phyloP scores from a whole-genome alignment of 2,797 vertebrate species.

The Pelobates cultripes region DNA sequence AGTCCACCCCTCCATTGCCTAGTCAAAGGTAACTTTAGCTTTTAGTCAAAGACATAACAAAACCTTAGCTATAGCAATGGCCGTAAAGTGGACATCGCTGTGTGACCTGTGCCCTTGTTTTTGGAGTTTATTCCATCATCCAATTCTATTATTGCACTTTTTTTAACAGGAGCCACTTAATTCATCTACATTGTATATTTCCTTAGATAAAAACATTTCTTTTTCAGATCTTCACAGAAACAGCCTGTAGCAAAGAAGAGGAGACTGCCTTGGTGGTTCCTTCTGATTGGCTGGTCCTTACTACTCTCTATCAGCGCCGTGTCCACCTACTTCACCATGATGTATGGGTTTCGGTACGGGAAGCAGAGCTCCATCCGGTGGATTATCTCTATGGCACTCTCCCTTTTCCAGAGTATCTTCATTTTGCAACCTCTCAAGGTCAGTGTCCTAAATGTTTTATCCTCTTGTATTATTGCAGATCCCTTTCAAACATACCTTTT shows the following conservation, averaged over 20 bases:
- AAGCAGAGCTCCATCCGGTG: conserved; percentile 77
- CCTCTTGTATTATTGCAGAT: too few relatives aligned
- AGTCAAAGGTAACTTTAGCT: conserved; percentile 65
- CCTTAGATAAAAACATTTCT: background rate
- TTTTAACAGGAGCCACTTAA: background rate
- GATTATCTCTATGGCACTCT: conserved; percentile 79
- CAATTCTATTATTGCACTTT: background rate
- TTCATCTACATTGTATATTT: background rate
- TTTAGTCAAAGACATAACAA: too few relatives aligned
- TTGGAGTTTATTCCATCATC: background rate
- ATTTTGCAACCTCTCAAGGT: conserved; percentile 85
- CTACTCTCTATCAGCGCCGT: conserved; percentile 76
- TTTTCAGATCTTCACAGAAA: conserved; percentile 25
- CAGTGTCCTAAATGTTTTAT: background rate
- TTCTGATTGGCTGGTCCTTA: conserved; percentile 80
- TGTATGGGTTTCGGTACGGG: conserved; percentile 81
- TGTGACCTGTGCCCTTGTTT: too few relatives aligned
- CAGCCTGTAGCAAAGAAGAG: conserved; percentile 14
- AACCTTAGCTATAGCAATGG: too few relatives aligned
- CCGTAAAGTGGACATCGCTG: too few relatives aligned
- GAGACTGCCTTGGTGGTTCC: conserved; percentile 83
- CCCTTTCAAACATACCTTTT: too few relatives aligned
- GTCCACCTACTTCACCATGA: conserved; percentile 81
- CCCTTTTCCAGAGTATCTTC: conserved; percentile 85
- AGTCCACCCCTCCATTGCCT: conserved; percentile 69